Evolutionary conservation across 2,888 invertebrate species (phyloP).

Genomic region (Polydrusus pterygomalis): DNA sequence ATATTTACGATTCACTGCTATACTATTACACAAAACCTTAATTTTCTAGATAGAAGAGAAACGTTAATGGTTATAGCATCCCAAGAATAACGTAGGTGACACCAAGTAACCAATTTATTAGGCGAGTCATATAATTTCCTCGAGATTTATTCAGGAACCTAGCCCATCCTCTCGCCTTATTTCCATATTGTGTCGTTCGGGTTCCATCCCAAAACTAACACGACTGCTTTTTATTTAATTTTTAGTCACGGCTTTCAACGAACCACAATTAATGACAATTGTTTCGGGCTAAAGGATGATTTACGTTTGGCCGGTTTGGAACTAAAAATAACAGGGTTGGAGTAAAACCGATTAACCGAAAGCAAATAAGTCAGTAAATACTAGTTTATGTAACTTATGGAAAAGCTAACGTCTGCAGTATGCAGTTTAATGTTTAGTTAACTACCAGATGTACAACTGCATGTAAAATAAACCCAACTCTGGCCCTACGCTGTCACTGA

Average conservation of each 20-base stretch:
- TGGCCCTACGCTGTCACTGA: no score
- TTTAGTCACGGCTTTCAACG: conserved; percentile 40
- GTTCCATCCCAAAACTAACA: conserved; percentile 30
- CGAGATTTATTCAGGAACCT: conserved; percentile 10
- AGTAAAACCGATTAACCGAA: not conserved
- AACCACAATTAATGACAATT: conserved; percentile 41
- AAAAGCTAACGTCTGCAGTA: no score
- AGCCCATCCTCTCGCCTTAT: conserved; percentile 17
- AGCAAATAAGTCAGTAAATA: not conserved
- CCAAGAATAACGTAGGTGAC: conserved; percentile 1
- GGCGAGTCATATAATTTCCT: conserved; percentile 12
- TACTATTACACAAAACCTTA: not conserved
- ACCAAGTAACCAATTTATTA: conserved; percentile 22
- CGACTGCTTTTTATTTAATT: conserved; percentile 31
- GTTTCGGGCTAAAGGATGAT: conserved; percentile 39
- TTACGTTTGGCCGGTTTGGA: conserved; percentile 12
- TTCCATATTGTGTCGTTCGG: conserved; percentile 21
- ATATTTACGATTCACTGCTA: no score
- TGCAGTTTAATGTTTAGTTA: no score
- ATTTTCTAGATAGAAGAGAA: not conserved
- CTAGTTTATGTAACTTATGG: no score
- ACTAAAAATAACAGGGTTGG: not conserved
- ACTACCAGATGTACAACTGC: no score
- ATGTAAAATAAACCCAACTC: no score
- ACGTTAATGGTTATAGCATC: not conserved